Base-by-base conservation (phyloP, 2,113 vertebrate genomes). In the Catagonus wagneri region DNA sequence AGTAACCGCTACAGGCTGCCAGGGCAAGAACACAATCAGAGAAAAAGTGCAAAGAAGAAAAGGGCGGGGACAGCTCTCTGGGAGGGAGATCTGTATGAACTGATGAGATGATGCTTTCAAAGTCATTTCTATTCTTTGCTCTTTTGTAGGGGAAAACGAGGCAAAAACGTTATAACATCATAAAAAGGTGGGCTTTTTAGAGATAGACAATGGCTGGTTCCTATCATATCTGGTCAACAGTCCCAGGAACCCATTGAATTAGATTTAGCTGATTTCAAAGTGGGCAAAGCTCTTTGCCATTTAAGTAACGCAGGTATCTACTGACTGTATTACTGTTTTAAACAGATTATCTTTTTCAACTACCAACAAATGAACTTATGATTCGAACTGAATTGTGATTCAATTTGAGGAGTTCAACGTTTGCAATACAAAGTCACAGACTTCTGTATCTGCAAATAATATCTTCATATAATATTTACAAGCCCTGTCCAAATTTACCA, bases 281-380 rank as follows among this genome's bases (percentile, higher is more conserved):
- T 68, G 34, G 16, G 11, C 44, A 58, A 54, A 90, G 39, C 22
- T 93, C 76, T 79, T 93, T 52, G 32, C 17, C 34, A 19, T 91
- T 52, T 61, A 79, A 58, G 22, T 71, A 89, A 65, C 39, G 15
- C 58, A 39, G 6, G 16, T 52, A 36, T 11, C 32, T 71, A 63
- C 36, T 92, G n/a, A 14, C 52, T 86, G 2, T 2, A 71, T 88
- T 52, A 89, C 75, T 90, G 23, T 85, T 86, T 94, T 93, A 83
- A 92, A 71, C 7, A 72, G 11, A 36, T 65, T 29, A 23, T 69
- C 13, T 60, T 91, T 93, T 86, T 34, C 32, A 69, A 58, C 12
- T 83, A 80, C 4, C 8, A 44, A 75, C 34, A 90, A 83, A 68
- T 68, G 75, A 68, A 27, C 16, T 39, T 74, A 79, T n/a, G n/a